Percentiles rank a stretch among this genome's conserved stretches.
Conservation (phyloP, 2,888 invertebrate genomes). For the Itoplectis maculator region DNA sequence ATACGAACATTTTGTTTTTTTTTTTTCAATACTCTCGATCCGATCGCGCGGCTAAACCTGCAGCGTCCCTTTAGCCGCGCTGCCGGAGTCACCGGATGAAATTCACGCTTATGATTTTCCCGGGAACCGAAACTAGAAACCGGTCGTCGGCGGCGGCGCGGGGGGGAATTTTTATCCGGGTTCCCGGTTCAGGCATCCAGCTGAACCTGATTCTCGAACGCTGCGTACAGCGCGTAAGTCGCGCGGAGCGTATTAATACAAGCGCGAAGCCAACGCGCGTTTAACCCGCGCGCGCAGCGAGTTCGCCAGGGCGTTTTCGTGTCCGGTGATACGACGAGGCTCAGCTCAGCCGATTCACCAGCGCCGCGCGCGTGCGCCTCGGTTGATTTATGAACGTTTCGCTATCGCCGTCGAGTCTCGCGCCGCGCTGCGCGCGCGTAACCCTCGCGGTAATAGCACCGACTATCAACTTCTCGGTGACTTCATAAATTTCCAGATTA, state of each 20-base stretch:
- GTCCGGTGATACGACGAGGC: too few species aligned
- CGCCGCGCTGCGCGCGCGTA: too few species aligned
- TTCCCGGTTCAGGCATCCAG: conserved; percentile 40
- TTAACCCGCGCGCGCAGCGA: too few species aligned
- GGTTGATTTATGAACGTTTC: too few species aligned
- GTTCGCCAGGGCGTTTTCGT: neutral
- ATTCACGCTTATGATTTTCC: conserved; percentile 1
- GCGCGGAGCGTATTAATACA: conserved; percentile 14
- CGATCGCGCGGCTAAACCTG: neutral
- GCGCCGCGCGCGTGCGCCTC: too few species aligned
- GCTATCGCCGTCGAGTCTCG: too few species aligned
- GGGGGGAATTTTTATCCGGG: conserved; percentile 13
- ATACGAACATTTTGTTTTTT: neutral
- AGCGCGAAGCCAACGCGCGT: neutral
- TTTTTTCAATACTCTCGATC: neutral
- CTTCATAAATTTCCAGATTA: too few species aligned
- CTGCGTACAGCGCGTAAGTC: conserved; percentile 11
- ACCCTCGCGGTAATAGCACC: too few species aligned
- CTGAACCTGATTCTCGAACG: conserved; percentile 42
- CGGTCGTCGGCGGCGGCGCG: too few species aligned
- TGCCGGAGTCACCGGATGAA: neutral
- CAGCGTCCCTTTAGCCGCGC: neutral
- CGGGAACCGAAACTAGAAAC: conserved; percentile 40
- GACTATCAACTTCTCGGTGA: too few species aligned
- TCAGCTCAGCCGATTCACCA: too few species aligned